A percentile compares a stretch with the other conserved stretches of the same genome.
Conservation (phyloP, 37 sponge, comb jelly and placozoan genomes). For the Lycopodina hypogea region DNA sequence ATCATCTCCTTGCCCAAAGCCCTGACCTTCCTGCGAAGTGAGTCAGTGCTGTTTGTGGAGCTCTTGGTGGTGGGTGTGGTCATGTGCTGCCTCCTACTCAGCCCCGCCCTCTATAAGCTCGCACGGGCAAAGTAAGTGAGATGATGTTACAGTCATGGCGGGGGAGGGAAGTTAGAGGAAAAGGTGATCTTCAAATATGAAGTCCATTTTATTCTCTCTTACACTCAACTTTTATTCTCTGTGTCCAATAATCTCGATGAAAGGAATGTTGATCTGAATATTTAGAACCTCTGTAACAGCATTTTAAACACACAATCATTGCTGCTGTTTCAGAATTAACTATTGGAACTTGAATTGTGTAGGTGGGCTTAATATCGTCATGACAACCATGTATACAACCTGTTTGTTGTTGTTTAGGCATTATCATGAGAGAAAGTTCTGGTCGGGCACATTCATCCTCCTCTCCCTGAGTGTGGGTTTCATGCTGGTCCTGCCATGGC, state of each 20-base stretch:
- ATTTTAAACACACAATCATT: too few relatives aligned
- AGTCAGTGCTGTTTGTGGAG: conserved; percentile 49
- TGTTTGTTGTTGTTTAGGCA: conserved; percentile 1
- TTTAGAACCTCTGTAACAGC: too few relatives aligned
- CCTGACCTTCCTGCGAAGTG: background rate
- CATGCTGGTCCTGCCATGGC: conserved; percentile 39
- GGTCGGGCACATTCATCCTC: conserved; percentile 63
- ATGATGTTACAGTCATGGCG: background rate
- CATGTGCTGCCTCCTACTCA: conserved; percentile 45
- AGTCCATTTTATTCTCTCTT: too few relatives aligned
- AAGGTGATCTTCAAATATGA: too few relatives aligned
- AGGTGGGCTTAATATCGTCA: too few relatives aligned
- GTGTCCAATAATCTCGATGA: too few relatives aligned
- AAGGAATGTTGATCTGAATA: too few relatives aligned
- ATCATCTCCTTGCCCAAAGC: background rate
- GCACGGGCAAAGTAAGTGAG: conserved; percentile 29
- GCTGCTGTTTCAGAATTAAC: too few relatives aligned
- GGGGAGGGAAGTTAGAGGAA: too few relatives aligned
- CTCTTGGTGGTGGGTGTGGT: conserved; percentile 44
- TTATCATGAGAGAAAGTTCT: conserved; percentile 22
- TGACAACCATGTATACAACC: too few relatives aligned
- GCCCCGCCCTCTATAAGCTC: conserved; percentile 44
- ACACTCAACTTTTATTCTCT: too few relatives aligned
- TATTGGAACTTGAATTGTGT: too few relatives aligned
- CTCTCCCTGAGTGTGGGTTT: conserved; percentile 26